Percentiles rank a stretch among this genome's conserved stretches.
Conservation (phyloP, 1,140 invertebrate genomes). For the Dreissena rostriformis region DNA sequence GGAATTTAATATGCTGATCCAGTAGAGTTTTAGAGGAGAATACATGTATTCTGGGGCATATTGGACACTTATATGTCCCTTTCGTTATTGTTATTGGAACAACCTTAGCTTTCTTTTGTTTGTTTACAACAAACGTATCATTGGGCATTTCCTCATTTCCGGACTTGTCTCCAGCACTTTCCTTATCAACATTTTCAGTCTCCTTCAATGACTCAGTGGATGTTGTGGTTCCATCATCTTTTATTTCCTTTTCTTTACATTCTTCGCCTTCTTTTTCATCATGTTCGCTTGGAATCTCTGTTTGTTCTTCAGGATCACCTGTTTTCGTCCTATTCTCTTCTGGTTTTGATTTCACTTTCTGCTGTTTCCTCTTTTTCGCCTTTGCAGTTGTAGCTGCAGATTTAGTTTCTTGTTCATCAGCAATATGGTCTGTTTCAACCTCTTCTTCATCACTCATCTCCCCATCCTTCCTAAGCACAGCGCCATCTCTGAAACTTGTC, state of each 20-base stretch:
- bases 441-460: conserved; percentile 2
- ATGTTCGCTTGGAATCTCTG: background rate
- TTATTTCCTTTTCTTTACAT: background rate
- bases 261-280: conserved; percentile 18
- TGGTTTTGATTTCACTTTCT: background rate
- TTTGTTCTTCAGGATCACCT: background rate
- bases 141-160: background rate
- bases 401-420: conserved; percentile 18
- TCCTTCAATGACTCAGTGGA: background rate
- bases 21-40: no score
- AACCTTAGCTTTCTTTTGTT: no score
- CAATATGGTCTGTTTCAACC: conserved; percentile 1
- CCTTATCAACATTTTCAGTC: background rate
- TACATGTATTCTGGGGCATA: no score
- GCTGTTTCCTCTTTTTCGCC: background rate
- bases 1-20: no score
- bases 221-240: background rate
- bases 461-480: conserved; percentile 1
- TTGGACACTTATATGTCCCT: no score
- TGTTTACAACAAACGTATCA: no score
- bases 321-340: background rate
- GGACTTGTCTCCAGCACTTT: background rate
- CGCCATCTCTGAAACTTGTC: conserved; percentile 47
- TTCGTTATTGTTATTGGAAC: no score
- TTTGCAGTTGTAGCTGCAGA: background rate